phyloP scores from a whole-genome alignment of 2,797 vertebrate genomes.

The Crocodylus rhombifer region DNA sequence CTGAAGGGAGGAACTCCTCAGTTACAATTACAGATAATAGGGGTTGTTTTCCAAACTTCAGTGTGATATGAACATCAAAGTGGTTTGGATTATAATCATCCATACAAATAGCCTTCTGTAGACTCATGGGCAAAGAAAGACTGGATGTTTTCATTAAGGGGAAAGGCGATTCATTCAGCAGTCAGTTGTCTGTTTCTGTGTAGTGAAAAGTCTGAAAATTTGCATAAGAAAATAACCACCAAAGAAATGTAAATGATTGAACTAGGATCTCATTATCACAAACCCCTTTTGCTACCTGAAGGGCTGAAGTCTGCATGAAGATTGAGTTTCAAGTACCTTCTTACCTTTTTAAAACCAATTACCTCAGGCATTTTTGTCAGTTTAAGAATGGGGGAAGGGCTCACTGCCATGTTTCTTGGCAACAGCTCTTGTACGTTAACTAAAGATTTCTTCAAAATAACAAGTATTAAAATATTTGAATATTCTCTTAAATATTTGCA shows the following conservation, averaged over 20 bases:
- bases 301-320: constrained; percentile 44
- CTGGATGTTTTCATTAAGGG: constrained; percentile 62
- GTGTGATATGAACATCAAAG: constrained; percentile 63
- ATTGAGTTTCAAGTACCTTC: constrained; percentile 71
- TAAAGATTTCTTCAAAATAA: constrained; percentile 35
- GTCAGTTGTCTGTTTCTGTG: constrained; percentile 31
- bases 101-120: constrained; percentile 74
- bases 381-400: constrained; percentile 18
- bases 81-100: constrained; percentile 68
- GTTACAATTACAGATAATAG: constrained; percentile 62
- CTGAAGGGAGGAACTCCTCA: constrained; percentile 50
- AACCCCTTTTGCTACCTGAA: constrained; percentile 68
- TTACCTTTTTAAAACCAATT: constrained; percentile 73
- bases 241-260: constrained; percentile 73
- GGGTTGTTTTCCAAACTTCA: constrained; percentile 62
- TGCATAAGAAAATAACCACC: constrained; percentile 76
- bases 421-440: constrained; percentile 29
- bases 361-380: constrained; percentile 48
- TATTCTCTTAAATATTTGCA: not conserved
- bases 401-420: constrained; percentile 6
- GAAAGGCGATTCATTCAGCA: constrained; percentile 60
- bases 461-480: not conserved
- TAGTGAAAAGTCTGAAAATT: constrained; percentile 64
- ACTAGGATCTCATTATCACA: constrained; percentile 67
- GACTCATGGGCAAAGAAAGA: constrained; percentile 47